Base-by-base conservation (phyloP, 2,113 vertebrate species). In the Albula goreensis region DNA sequence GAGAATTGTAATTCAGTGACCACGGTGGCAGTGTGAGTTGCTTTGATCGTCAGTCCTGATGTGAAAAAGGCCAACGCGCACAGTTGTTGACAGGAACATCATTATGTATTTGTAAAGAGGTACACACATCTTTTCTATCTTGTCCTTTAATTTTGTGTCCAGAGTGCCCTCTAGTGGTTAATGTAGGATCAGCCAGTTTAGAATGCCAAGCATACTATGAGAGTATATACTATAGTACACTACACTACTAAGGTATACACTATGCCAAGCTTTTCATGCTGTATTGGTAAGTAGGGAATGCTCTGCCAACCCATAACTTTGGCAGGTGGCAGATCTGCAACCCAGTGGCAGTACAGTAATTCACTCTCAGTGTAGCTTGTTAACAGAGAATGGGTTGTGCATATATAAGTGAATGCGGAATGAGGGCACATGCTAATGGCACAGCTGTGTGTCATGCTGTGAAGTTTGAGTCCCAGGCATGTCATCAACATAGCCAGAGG, bases 101-200 rank as follows among this genome's bases (percentile, higher is more conserved):
- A 9, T 25, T 31, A n/a, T 10, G 8, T 8, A 31, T 74, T 31
- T 74, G 70, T 25, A n/a, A 74, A 12, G n/a, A 1, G 31, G 70
- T 22, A 4, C 13, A 70, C 4, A 17, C 19, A 22, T 74, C n/a
- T 74, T 9, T 31, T 0, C 70, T 11, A 4, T n/a, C 70, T 25
- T 22, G 8, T n/a, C 13, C 6, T 70, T 70, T 70, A 74, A 74
- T 74, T 74, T 25, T 56, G 49, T 60, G 78, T 5, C 22, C 41
- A 83, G 5, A 31, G 74, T 50, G 86, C 52, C 81, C 86, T 48
- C 86, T 87, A 25, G 86, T 87, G 82, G 74, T 41, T 63, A 19
- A 19, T 50, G 52, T 49, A 70, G 78, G 50, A 60, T 56, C 49
- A 51, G 50, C n/a, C 78, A 50, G 52, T 15, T 22, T 50, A 50